Base-by-base conservation (phyloP, 2,113 vertebrate genomes). In the Hepsetus odoe region DNA sequence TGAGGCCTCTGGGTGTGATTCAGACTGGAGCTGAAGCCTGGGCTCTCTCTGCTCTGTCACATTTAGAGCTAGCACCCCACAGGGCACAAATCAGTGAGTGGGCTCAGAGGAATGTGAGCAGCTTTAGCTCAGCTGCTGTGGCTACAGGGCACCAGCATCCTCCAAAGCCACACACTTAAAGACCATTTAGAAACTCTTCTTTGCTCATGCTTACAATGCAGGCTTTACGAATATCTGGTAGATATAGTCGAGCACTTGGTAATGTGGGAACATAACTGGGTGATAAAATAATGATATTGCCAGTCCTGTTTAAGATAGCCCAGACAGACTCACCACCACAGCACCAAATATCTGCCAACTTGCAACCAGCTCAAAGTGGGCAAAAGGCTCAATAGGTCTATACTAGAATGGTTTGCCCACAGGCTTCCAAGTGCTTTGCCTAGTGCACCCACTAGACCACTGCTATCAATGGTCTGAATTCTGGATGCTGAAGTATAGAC, bases 21-120 rank as follows among this genome's bases (percentile, higher is more conserved):
- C 70, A 70, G 35, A 40, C 55, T 14, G 16, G 49, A 74, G 32
- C 68, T 53, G 68, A 72, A 20, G 42, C 56, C 67, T 30, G 68
- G 67, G 42, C 55, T 77, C 75, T 76, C 61, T 58, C 33, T 77
- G 62, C 76, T 28, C 42, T 67, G 72, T 81, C 67, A 84, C 75
- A 79, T 75, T 76, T 74, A 66, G 72, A 75, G 55, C 28, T 66
- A 55, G 24, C 74, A 30, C 71, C 75, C 74, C 65, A 73, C 69
- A 80, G 65, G 69, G 61, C 42, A 59, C 59, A 62, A 70, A 56
- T 75, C 64, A 70, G 55, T 18, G 55, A 81, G 38, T 73, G 35
- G 46, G 51, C 72, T 46, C 28, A 32, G 33, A 33, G 53, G 20
- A 76, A 66, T 30, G 53, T 59, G 69, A 70, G 46, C 64, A 70